These are phyloP conservation scores for Gopherus evgoodei DNA, from an alignment of 2,113 vertebrate species.

Conservation along the genomic window DNA sequence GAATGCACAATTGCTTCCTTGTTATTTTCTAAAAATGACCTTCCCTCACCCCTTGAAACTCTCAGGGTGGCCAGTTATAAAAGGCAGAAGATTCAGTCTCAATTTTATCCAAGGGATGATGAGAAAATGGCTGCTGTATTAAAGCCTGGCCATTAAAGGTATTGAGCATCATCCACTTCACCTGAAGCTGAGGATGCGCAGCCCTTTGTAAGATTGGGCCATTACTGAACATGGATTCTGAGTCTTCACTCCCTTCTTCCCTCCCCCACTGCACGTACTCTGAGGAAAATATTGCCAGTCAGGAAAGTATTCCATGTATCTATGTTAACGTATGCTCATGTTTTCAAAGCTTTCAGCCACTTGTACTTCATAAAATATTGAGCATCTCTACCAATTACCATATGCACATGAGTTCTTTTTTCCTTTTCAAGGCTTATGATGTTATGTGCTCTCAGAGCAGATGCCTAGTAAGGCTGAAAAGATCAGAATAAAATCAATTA, in stretches of 20 bases:
- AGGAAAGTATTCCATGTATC: not conserved
- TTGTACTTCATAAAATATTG: not conserved
- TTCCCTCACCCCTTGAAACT: not conserved
- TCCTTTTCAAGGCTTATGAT: not conserved
- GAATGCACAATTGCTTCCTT: not conserved
- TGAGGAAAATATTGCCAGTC: not conserved
- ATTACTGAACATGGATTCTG: not conserved
- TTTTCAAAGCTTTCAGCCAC: not conserved
- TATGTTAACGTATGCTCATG: not conserved
- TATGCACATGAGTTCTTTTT: not conserved
- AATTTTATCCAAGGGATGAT: not conserved
- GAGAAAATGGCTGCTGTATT: not conserved
- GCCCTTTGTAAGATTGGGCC: fast-evolving
- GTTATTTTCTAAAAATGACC: not conserved
- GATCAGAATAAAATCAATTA: not conserved
- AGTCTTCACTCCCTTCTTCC: not conserved
- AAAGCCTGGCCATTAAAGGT: not conserved
- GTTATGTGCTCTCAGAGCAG: not conserved
- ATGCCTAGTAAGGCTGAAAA: not conserved
- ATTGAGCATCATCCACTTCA: not conserved
- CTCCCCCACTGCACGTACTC: not conserved
- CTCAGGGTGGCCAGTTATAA: not conserved
- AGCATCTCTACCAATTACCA: not conserved
- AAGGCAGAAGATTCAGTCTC: not conserved
- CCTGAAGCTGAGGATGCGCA: not conserved